These are phyloP conservation scores for Sebastes ruberrimus DNA, from an alignment of 2,797 vertebrate species.

Conservation along the genomic window DNA sequence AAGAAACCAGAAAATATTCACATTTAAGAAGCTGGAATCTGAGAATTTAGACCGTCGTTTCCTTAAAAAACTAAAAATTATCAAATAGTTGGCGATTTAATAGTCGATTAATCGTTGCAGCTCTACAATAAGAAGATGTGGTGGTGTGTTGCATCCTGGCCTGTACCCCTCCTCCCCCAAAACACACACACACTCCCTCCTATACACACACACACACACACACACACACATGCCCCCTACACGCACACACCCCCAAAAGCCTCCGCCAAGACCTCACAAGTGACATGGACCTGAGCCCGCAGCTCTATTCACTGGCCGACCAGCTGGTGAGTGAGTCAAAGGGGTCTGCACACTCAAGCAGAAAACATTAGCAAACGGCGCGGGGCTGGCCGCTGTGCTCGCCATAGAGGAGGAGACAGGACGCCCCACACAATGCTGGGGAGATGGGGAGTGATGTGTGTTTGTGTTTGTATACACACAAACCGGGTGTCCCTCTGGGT, in stretches of 20 bases:
- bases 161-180: neutral
- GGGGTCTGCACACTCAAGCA: conserved; percentile 86
- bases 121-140: conserved; percentile 35
- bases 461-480: conserved; percentile 26
- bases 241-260: conserved; percentile 70
- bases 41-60: too few species aligned
- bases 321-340: conserved; percentile 99
- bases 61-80: too few species aligned
- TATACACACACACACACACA: neutral
- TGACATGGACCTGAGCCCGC: conserved; percentile 93
- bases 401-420: conserved; percentile 52
- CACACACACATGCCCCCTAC: conserved; percentile 7
- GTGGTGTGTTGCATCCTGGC: conserved; percentile 25
- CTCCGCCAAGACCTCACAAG: conserved; percentile 98
- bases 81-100: too few species aligned
- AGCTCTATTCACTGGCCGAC: conserved; percentile 91
- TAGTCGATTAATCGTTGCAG: too few species aligned
- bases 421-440: conserved; percentile 50
- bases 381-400: conserved; percentile 70
- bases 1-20: too few species aligned
- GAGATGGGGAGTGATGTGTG: conserved; percentile 52
- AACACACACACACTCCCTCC: conserved; percentile 1
- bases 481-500: conserved; percentile 25
- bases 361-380: conserved; percentile 83
- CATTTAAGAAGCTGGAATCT: too few species aligned